Percentiles rank a stretch among this genome's conserved stretches.
phyloP scores from a whole-genome alignment of 2,113 vertebrate genomes.

The Micromys minutus region DNA sequence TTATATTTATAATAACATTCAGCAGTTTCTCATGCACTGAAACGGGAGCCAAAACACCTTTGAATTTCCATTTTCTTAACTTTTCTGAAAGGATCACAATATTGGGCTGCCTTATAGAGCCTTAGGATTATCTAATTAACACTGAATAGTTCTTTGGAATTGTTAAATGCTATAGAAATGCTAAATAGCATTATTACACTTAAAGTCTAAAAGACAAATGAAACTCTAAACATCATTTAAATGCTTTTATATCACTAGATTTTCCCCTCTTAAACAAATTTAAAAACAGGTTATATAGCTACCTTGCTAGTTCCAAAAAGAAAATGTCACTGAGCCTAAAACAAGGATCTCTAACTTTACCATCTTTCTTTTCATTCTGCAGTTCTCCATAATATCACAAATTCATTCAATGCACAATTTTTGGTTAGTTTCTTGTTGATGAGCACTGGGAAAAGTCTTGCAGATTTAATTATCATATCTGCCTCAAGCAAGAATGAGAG shows the following conservation, averaged over 20 bases:
- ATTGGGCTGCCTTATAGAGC: constrained; percentile 69
- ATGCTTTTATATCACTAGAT: constrained; percentile 59
- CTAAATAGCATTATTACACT: constrained; percentile 76
- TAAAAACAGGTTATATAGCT: constrained; percentile 53
- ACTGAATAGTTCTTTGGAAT: constrained; percentile 70
- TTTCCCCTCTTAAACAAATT: constrained; percentile 28
- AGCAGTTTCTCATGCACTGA: constrained; percentile 44
- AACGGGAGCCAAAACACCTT: constrained; percentile 70
- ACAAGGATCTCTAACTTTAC: not conserved
- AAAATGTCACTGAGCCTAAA: constrained; percentile 47
- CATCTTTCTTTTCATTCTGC: not conserved
- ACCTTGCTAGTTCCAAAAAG: constrained; percentile 38
- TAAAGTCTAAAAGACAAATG: constrained; percentile 73
- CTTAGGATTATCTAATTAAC: constrained; percentile 79
- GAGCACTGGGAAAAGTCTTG: constrained; percentile 1
- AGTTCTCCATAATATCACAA: not conserved
- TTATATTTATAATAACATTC: constrained; percentile 69
- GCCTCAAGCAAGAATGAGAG: not conserved
- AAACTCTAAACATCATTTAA: constrained; percentile 72
- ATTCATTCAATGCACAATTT: constrained; percentile 21
- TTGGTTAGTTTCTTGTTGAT: constrained; percentile 17
- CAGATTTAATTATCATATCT: not conserved
- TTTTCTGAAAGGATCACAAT: constrained; percentile 77
- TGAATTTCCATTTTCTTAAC: constrained; percentile 74
- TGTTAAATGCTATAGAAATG: constrained; percentile 77